Evolutionary conservation across 2,797 vertebrate species (phyloP), one percentile per base, ranked within the genome.

Genomic region (Huso huso): DNA sequence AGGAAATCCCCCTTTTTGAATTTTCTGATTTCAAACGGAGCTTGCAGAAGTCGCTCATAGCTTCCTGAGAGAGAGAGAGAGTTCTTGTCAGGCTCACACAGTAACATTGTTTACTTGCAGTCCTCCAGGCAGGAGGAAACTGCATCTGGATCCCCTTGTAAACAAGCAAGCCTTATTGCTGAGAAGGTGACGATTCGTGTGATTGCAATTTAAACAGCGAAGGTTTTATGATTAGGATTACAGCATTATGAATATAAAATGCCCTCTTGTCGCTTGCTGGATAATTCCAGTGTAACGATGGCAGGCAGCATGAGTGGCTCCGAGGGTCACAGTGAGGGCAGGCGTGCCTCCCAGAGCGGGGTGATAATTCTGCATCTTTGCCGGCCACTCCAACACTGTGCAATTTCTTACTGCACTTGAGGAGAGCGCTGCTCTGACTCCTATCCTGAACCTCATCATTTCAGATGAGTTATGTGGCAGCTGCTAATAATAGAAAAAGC

Each of bases 201-300:
- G 23, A 37, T 37, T 37, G 23, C 23, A 37, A 37, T 37, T 37
- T 37, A 37, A 37, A 37, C 15, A 13, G 49, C 13, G 11, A 48
- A n/a, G 15, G 53, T 62, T 55, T 60, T 13, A 49, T 59, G 62
- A 64, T 59, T 48, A 37, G 18, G 62, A 18, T 58, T 64, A 49
- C 55, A 51, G 18, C 5, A 4, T 48, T 57, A 48, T 57, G 23
- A 66, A 66, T 58, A 69, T 69, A 18, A 64, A 60, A 59, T 13
- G 62, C 12, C 37, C 60, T 64, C 62, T 62, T 61, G 52, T 59
- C 49, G 23, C 48, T 64, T 11, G 55, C 55, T 11, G 55, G 2
- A 13, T 58, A n/a, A 58, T 58, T 58, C 12, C 13, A 58, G 55
- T n/a, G 12, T 13, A 58, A n/a, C 6, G 55, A n/a, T n/a, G 55